phyloP scores from a whole-genome alignment of 2,113 vertebrate genomes.

The Dipodomys ordii region DNA sequence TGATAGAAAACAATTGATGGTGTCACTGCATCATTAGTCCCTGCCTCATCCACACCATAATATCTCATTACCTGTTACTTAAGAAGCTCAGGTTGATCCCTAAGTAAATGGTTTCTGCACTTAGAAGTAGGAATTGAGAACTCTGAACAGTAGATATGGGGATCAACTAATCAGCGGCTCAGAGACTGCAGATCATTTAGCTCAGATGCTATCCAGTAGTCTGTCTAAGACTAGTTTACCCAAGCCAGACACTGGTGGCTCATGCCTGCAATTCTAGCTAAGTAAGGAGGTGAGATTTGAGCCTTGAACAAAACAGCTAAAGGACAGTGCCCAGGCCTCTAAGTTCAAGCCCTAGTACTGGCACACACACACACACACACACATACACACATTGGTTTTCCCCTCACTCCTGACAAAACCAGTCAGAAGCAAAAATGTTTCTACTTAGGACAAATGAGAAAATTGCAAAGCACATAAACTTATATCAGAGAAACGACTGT shows the following conservation, averaged over 20 bases:
- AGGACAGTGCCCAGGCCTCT: too few relatives aligned
- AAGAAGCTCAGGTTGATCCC: neutral
- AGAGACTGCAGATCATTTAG: neutral
- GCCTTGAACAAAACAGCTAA: too few relatives aligned
- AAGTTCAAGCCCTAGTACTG: too few relatives aligned
- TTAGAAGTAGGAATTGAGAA: neutral
- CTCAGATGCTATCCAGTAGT: neutral
- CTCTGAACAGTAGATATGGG: neutral
- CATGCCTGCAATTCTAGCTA: too few relatives aligned
- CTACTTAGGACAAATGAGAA: neutral
- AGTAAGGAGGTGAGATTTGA: too few relatives aligned
- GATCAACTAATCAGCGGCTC: neutral
- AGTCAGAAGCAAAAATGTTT: neutral
- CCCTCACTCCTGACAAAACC: conserved; percentile 1
- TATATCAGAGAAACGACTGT: neutral
- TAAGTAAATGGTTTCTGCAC: neutral
- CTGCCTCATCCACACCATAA: neutral
- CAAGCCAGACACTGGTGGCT: neutral
- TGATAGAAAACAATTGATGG: neutral
- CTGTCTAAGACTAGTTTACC: neutral
- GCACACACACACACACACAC: too few relatives aligned
- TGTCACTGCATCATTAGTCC: neutral
- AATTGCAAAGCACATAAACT: neutral
- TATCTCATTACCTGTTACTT: conserved; percentile 5
- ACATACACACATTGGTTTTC: too few relatives aligned